phyloP scores from a whole-genome alignment of 2,797 vertebrate species.

The Pyrocephalus nanus region DNA sequence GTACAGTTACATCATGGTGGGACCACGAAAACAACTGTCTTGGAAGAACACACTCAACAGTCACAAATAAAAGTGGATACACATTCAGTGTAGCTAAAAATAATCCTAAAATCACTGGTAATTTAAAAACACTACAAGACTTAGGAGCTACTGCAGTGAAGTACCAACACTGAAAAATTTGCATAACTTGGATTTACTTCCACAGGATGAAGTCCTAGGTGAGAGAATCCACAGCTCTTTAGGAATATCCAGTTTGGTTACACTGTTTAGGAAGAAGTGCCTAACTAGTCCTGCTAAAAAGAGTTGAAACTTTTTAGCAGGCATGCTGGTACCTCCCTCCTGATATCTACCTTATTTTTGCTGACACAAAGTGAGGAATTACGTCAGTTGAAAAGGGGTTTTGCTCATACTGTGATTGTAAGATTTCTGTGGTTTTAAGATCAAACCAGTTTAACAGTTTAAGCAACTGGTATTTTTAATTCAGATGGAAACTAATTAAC shows the following conservation, averaged over 20 bases:
- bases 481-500: not conserved
- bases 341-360: fast-evolving
- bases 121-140: not conserved
- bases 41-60: not conserved
- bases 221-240: not conserved
- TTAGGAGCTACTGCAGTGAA: not conserved
- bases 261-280: not conserved
- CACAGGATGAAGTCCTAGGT: not conserved
- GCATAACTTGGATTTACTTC: not conserved
- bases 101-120: not conserved
- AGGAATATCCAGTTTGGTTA: not conserved
- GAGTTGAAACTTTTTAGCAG: not conserved
- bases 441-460: not conserved
- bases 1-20: not conserved
- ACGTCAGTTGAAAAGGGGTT: fast-evolving
- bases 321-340: not conserved
- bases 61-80: not conserved
- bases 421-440: not conserved
- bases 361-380: not conserved
- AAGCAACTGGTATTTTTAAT: not conserved
- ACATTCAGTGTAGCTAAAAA: not conserved
- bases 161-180: not conserved
- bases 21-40: not conserved
- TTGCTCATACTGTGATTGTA: not conserved
- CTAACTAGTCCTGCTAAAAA: not conserved